Base-by-base conservation (phyloP, 2,113 vertebrate species). In the Salvator merianae region DNA sequence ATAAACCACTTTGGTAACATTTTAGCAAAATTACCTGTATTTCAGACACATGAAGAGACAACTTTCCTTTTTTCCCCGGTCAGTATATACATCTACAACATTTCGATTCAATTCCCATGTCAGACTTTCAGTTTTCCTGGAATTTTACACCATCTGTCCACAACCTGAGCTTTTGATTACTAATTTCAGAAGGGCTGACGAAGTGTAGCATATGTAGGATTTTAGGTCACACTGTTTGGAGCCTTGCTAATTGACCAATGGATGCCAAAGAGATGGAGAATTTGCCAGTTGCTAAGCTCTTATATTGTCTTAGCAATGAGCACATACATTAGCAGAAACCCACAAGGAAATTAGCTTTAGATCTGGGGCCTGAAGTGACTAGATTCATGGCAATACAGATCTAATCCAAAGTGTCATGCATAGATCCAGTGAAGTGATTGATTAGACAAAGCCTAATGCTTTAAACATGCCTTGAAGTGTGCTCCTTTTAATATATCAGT, bases 321-420 rank as follows among this genome's bases (percentile, higher is more conserved):
- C 7, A 32, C 26, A 32, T 68, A 38, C 47, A 32, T n/a, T 32
- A 4, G 79, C 32, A 40, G 7, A 71, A 81, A 38, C 26, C 26
- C 28, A 3, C 16, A 1, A 73, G 63, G 80, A 69, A 62, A 63
- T 32, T 34, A 30, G 16, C 12, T 28, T 82, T 26, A 62, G 9
- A 40, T 73, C 34, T 38, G 50, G 72, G 50, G 47, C n/a, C 30
- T 32, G 50, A 72, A 81, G 55, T 70, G 63, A 69, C 53, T 82
- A 34, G 34, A 59, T 62, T 22, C 80, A 82, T 32, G 36, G 40
- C 63, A 28, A 82, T 62, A 73, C 80, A 26, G 36, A 62, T 73
- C 69, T 62, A 72, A 72, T 72, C 80, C 70, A 82, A 73, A 73
- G 36, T 82, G 36, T 59, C 69, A 72, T 62, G 7, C 53, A 62